Conservation (phyloP, 2,888 invertebrate species). For the Agrochola macilenta region DNA sequence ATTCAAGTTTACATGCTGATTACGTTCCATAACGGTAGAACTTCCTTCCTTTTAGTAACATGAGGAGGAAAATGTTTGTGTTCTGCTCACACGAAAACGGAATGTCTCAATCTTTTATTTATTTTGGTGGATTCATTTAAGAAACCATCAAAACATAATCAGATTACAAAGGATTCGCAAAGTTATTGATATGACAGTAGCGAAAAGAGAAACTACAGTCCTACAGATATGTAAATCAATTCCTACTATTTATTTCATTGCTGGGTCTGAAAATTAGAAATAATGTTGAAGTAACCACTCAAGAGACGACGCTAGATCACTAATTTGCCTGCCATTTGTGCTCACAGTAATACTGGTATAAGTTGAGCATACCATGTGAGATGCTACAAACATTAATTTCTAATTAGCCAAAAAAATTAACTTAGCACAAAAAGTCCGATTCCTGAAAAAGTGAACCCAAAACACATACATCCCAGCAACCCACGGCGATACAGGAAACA, state of each 20-base stretch:
- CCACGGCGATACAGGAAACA: conserved; percentile 51
- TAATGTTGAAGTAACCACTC: not conserved
- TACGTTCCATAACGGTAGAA: conserved; percentile 32
- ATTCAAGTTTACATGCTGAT: conserved; percentile 50
- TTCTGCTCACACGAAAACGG: conserved; percentile 1
- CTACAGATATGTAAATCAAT: not conserved
- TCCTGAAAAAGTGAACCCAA: conserved; percentile 12
- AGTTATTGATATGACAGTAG: not conserved
- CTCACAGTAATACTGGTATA: not conserved
- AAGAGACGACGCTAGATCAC: not conserved
- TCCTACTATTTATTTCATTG: not conserved
- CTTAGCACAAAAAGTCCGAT: conserved; percentile 2
- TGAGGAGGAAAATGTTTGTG: conserved; percentile 8
- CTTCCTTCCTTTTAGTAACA: conserved; percentile 19
- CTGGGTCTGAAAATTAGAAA: not conserved
- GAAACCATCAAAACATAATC: not conserved
- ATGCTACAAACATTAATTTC: not conserved
- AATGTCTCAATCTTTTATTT: not conserved
- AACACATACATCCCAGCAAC: not conserved
- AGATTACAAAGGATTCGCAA: not conserved
- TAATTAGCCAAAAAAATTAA: not conserved
- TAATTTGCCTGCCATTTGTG: not conserved
- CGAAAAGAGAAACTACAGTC: no score
- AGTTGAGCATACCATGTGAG: not conserved
- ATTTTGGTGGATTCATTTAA: not conserved